These are phyloP conservation scores for Drosophila pseudoobscura DNA, from an alignment of 1,140 invertebrate species.

Conservation along the genomic window DNA sequence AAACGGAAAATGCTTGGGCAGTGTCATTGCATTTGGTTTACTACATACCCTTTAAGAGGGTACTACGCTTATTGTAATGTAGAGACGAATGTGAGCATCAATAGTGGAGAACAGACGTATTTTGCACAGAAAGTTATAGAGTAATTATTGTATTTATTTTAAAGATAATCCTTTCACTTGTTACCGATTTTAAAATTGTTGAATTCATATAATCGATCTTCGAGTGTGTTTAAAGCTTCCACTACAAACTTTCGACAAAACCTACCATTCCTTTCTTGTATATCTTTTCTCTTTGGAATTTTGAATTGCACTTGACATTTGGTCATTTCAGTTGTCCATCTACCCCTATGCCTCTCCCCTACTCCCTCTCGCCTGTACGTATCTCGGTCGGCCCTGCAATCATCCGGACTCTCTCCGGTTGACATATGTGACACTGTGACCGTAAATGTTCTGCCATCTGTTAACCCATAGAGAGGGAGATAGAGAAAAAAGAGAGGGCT, in stretches of 20 bases:
- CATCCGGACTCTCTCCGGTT: slow-evolving; percentile 50
- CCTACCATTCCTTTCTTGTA: background rate
- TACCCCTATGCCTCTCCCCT: background rate
- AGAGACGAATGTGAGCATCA: too few species aligned
- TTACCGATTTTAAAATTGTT: too few species aligned
- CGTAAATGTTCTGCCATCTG: slow-evolving; percentile 80
- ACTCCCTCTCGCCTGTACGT: slow-evolving; percentile 9
- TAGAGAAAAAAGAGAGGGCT: slow-evolving; percentile 15
- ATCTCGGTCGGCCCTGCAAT: slow-evolving; percentile 16
- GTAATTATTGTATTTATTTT: too few species aligned
- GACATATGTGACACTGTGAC: slow-evolving; percentile 66
- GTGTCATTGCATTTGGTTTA: slow-evolving; percentile 29
- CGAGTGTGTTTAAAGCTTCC: too few species aligned
- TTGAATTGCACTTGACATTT: slow-evolving; percentile 68
- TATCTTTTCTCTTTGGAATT: slow-evolving; percentile 17
- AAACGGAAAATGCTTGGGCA: slow-evolving; percentile 30
- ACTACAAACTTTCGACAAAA: too few species aligned
- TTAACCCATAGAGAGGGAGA: slow-evolving; percentile 49
- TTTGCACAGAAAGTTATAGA: too few species aligned
- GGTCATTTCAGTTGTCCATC: slow-evolving; percentile 68
- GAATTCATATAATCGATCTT: too few species aligned
- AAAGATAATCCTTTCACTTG: too few species aligned
- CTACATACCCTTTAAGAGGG: too few species aligned
- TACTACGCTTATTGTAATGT: too few species aligned
- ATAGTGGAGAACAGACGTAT: too few species aligned